Conservation (phyloP, 2,113 vertebrate genomes). For the Agapornis roseicollis region DNA sequence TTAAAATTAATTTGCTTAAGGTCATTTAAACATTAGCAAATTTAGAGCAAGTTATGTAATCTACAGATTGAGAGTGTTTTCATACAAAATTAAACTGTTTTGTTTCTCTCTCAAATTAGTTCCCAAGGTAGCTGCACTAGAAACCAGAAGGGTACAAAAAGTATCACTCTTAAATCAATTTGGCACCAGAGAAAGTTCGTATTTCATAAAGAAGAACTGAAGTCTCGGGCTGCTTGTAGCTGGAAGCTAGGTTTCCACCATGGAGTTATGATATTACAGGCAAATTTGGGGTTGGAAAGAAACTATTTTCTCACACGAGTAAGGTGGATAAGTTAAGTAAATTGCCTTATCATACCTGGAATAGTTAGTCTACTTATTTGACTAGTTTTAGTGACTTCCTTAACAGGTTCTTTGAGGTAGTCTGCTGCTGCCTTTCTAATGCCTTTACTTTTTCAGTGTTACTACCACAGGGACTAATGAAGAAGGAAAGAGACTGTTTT, state of each 20-base stretch:
- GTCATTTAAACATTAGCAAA: not conserved
- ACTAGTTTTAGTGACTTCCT: not conserved
- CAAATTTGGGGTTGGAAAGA: not conserved
- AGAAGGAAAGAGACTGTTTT: not conserved
- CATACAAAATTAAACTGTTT: conserved; percentile 9
- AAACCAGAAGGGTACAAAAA: not conserved
- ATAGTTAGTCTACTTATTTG: not conserved
- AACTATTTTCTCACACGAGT: not conserved
- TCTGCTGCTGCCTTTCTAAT: not conserved
- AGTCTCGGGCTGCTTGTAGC: not conserved
- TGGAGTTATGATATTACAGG: not conserved
- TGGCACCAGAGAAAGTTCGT: not conserved
- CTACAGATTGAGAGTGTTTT: not conserved
- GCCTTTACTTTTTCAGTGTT: not conserved
- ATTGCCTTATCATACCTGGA: not conserved
- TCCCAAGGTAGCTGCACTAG: not conserved
- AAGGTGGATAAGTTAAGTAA: not conserved
- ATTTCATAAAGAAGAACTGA: not conserved
- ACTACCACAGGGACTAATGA: not conserved
- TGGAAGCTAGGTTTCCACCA: not conserved
- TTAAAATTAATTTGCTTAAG: not conserved
- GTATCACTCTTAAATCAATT: not conserved
- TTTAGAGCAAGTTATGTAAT: not conserved
- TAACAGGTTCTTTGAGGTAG: not conserved
- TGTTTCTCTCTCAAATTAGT: not conserved